Evolutionary conservation across 2,113 vertebrate species (phyloP).

Genomic region (Hiodon alosoides): DNA sequence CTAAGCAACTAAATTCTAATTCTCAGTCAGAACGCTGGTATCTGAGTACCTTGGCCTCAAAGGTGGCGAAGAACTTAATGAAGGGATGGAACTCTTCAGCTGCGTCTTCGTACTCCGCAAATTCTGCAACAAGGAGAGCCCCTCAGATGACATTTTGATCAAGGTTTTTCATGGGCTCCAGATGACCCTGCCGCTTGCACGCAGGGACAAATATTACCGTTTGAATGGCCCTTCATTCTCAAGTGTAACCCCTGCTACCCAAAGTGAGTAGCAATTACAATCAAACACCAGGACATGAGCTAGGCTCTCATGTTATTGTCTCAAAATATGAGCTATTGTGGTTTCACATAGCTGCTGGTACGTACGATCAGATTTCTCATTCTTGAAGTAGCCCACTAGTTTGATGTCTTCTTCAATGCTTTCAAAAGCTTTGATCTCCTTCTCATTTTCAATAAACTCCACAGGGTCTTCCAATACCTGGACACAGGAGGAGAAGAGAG

Average conservation of each 20-base stretch:
- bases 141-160: not conserved
- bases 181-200: too few relatives aligned
- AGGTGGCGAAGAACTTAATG: conserved; percentile 85
- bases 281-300: not conserved
- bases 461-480: conserved; percentile 77
- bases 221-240: not conserved
- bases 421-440: conserved; percentile 78
- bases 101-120: conserved; percentile 77
- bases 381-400: conserved; percentile 86
- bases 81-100: conserved; percentile 88
- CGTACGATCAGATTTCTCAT: conserved; percentile 74
- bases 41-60: conserved; percentile 72
- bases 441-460: conserved; percentile 78
- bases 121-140: conserved; percentile 61
- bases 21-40: not conserved
- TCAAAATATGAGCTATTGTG: not conserved
- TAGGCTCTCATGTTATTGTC: not conserved
- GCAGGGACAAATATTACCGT: not conserved
- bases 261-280: too few relatives aligned
- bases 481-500: not conserved
- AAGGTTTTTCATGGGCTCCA: not conserved
- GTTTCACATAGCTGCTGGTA: conserved; percentile 28
- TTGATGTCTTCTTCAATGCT: conserved; percentile 82
- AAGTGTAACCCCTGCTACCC: not conserved
- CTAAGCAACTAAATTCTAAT: too few relatives aligned